Base-by-base conservation (phyloP, 2,888 invertebrate genomes). In the Diloba caeruleocephala region DNA sequence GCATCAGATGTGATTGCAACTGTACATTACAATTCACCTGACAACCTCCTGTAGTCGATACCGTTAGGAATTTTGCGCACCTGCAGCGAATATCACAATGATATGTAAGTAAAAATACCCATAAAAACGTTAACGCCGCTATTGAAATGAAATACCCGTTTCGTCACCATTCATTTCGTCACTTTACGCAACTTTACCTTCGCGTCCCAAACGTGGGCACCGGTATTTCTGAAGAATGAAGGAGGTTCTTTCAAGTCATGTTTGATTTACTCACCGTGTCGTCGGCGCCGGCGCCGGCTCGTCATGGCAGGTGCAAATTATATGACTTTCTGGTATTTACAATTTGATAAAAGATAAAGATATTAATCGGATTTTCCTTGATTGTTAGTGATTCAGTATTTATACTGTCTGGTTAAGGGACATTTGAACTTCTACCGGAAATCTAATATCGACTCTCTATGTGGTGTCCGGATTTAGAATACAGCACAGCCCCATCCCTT, bases 221-320 rank as follows among this genome's bases (percentile, higher is more conserved):
- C 3, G 10, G 31, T 26, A 45, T 44, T 41, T 60, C 45, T 45
- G 33, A 42, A 28, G 1, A 19, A 26, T 38, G 41, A 45, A 61
- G 50, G 6, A 39, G 31, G 23, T 31, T 67, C 23, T 17, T 36
- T 12, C 8, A 13, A 10, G 6, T 26, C 3, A 39, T 53, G 43
- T 62, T 46, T 67, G 25, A 12, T 10, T 62, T 48, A 48, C 33
- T 63, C 55, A 62, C 28, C 41, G 32, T 9, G 9, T 7, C 3
- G 14, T 14, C n/a, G 4, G n/a, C 23, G 36, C 15, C 9, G 19
- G 28, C 54, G 34, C 31, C 2, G 8, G 12, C 17, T 37, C 66
- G 67, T 60, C 60, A 60, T 15, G 9, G 13, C 53, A 67, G 68
- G 62, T 62, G 68, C 28, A 32, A 61, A 60, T 25, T 34, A 17